These are phyloP conservation scores for Bhutanitis thaidina DNA, from an alignment of 2,888 invertebrate species.

Conservation along the genomic window DNA sequence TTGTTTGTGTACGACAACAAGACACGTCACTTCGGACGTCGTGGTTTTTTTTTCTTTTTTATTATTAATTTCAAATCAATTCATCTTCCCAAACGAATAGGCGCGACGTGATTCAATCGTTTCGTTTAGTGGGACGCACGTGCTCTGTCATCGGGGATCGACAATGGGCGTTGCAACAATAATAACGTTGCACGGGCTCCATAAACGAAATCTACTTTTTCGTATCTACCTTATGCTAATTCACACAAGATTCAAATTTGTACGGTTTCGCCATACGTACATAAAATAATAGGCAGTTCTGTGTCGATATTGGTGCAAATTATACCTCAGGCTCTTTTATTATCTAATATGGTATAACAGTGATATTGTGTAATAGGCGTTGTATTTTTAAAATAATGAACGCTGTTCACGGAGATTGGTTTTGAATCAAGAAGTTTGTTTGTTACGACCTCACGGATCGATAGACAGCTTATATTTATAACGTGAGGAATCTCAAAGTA, in stretches of 20 bases:
- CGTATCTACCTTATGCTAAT: neutral
- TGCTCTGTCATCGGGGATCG: neutral
- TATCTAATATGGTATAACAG: neutral
- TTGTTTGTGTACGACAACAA: too few species aligned
- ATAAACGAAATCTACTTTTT: neutral
- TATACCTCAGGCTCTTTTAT: neutral
- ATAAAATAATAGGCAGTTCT: neutral
- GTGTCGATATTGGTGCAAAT: neutral
- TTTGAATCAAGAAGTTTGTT: too few species aligned
- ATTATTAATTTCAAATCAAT: neutral
- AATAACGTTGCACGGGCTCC: neutral
- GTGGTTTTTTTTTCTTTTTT: too few species aligned
- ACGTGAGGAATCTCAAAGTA: too few species aligned
- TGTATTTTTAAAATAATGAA: too few species aligned
- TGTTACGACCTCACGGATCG: too few species aligned
- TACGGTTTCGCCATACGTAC: neutral
- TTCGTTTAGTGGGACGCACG: slow-evolving; percentile 10
- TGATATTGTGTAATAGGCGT: neutral
- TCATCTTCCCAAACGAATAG: neutral
- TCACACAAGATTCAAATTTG: neutral
- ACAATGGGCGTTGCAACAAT: neutral
- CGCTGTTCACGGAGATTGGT: too few species aligned
- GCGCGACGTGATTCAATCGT: slow-evolving; percentile 1
- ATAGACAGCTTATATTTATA: too few species aligned
- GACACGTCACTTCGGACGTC: too few species aligned